Percentiles rank a stretch among this genome's conserved stretches.
Evolutionary conservation across 2,888 invertebrate species (phyloP).

Genomic region (Adineta ricciae): DNA sequence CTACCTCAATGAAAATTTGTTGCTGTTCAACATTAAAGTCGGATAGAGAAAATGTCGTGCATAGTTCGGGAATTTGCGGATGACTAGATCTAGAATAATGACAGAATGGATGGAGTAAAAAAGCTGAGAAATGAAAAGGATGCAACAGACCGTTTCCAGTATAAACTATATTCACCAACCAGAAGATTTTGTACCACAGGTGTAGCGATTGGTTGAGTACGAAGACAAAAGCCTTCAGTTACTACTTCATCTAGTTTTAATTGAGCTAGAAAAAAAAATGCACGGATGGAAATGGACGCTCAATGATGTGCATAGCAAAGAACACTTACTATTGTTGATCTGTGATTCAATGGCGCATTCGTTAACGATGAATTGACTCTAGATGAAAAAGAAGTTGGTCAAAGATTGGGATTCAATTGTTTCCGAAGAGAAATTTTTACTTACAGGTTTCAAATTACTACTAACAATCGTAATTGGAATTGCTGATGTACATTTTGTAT

Average conservation of each 20-base stretch:
- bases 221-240: slow-evolving; percentile 29
- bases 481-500: slow-evolving; percentile 17
- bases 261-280: neutral
- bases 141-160: neutral
- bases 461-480: neutral
- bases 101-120: neutral
- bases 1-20: neutral
- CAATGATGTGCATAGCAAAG: neutral
- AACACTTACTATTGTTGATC: neutral
- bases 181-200: slow-evolving; percentile 9
- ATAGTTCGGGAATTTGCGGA: neutral
- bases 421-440: neutral
- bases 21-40: slow-evolving; percentile 24
- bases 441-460: slow-evolving; percentile 7
- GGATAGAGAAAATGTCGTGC: slow-evolving; percentile 11
- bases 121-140: neutral
- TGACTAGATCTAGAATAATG: neutral
- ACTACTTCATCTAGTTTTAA: slow-evolving; percentile 25
- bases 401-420: neutral
- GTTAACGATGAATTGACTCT: slow-evolving; percentile 11
- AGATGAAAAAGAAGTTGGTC: neutral
- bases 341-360: slow-evolving; percentile 17
- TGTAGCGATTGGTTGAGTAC: neutral
- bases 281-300: too few species aligned
- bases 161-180: slow-evolving; percentile 21